Percentiles rank a stretch among this genome's conserved stretches.
Conservation (phyloP, 2,797 vertebrate genomes). For the Catharus ustulatus region DNA sequence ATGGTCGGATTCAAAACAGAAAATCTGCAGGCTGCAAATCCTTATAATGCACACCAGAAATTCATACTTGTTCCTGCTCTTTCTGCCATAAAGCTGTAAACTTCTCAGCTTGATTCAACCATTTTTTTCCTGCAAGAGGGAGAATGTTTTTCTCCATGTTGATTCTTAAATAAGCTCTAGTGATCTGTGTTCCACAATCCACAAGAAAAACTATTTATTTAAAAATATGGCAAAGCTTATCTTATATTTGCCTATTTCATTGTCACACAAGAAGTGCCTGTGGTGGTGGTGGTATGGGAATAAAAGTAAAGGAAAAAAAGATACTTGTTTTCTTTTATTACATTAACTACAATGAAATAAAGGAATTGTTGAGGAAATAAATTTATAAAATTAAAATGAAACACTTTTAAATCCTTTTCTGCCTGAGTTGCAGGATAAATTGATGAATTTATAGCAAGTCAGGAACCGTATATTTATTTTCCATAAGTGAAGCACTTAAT, state of each 20-base stretch:
- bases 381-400: background rate
- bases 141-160: background rate
- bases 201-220: background rate
- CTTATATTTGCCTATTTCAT: background rate
- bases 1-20: background rate
- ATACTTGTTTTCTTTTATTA: background rate
- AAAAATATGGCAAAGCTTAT: background rate
- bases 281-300: rapidly evolving
- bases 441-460: background rate
- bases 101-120: background rate
- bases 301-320: background rate
- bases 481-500: background rate
- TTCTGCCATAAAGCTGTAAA: constrained; percentile 3
- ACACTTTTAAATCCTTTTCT: background rate
- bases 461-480: background rate
- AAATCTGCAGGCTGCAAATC: background rate
- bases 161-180: background rate
- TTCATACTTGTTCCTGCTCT: background rate
- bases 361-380: background rate
- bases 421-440: background rate
- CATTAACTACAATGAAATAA: background rate
- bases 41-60: constrained; percentile 23
- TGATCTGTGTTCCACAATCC: background rate
- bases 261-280: background rate
- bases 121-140: background rate